Evolutionary conservation across 1,140 invertebrate species (phyloP).

Genomic region (Eriocheir sinensis): DNA sequence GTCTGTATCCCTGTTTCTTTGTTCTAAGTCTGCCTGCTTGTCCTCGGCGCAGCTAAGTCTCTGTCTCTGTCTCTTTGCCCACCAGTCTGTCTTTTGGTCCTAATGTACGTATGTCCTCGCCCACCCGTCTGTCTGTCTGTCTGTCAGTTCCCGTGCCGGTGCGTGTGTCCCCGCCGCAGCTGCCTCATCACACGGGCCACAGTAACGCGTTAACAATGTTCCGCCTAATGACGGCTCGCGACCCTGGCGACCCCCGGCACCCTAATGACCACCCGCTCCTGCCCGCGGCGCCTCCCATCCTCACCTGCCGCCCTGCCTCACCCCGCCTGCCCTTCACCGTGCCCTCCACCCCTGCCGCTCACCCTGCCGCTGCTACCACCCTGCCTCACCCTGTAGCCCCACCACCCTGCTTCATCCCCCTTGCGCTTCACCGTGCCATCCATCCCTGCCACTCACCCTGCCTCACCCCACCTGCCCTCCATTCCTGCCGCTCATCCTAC

Average conservation of each 20-base stretch:
- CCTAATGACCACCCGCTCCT: slow-evolving; percentile 61
- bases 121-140: background rate
- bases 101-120: no score
- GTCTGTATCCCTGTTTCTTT: no score
- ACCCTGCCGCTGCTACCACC: background rate
- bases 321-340: slow-evolving; percentile 5
- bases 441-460: no score
- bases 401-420: no score
- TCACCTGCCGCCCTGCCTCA: slow-evolving; percentile 13
- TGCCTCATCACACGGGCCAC: slow-evolving; percentile 64
- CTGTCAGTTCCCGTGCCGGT: background rate
- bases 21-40: background rate
- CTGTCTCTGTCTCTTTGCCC: background rate
- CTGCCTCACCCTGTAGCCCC: background rate
- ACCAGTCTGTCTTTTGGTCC: background rate
- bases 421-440: no score
- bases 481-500: no score
- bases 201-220: slow-evolving; percentile 76
- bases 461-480: no score
- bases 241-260: slow-evolving; percentile 63
- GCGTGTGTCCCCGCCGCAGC: background rate
- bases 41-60: no score
- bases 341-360: background rate
- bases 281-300: slow-evolving; percentile 32
- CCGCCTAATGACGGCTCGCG: slow-evolving; percentile 70